phyloP scores from a whole-genome alignment of 2,888 invertebrate species.

The Carpatolechia fugitivella region DNA sequence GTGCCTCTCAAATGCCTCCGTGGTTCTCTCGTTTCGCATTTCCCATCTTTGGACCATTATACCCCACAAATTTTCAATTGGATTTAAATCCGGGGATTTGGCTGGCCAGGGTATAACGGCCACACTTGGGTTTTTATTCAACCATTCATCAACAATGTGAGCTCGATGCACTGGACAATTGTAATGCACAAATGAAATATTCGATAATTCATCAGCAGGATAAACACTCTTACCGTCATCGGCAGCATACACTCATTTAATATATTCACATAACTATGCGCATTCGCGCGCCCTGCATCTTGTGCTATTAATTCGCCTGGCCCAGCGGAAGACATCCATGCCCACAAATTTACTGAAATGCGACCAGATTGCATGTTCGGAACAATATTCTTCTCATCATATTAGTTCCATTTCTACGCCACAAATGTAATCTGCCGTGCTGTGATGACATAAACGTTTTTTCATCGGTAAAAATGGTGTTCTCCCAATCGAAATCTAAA shows the following conservation, averaged over 20 bases:
- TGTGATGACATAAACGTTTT: no score
- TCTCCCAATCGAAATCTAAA: no score
- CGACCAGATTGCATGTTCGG: neutral
- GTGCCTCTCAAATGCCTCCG: no score
- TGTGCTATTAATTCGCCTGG: neutral
- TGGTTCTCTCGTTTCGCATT: neutral
- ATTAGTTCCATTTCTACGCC: no score
- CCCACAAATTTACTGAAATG: neutral
- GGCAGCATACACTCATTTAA: neutral
- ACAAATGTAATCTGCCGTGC: no score
- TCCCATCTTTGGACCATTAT: constrained; percentile 23
- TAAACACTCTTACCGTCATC: neutral
- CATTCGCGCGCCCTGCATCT: neutral
- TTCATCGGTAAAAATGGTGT: no score
- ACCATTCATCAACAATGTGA: neutral
- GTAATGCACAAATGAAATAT: neutral
- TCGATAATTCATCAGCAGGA: neutral
- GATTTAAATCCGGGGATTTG: constrained; percentile 22
- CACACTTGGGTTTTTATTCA: neutral
- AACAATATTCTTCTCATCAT: no score
- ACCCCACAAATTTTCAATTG: constrained; percentile 24
- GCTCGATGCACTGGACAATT: neutral
- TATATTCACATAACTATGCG: neutral
- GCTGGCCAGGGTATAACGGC: constrained; percentile 5
- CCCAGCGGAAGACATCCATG: neutral